Evolutionary conservation across 2,888 invertebrate genomes (phyloP), one percentile per base, ranked within the genome.

Genomic region (Netelia virgata): DNA sequence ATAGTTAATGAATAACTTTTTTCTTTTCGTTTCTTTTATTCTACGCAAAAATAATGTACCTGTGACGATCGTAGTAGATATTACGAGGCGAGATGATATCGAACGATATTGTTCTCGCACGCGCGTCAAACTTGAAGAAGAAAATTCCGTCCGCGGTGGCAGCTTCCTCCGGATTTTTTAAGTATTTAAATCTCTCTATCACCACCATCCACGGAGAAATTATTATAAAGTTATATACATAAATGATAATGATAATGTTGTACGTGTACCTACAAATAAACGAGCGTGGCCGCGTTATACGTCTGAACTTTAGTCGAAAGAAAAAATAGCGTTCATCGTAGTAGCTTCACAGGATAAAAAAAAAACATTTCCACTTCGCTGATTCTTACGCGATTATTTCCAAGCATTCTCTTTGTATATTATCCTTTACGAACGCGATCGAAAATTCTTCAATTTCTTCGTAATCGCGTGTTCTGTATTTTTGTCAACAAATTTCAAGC

Each of bases 91-190:
- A 59, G 53, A 57, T 50, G 36, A 64, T 70, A 55, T 47, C 55
- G 47, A 59, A 64, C n/a, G 43, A 63, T 43, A 36, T 14, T 36
- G 74, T n/a, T 55, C 73, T 69, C 63, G 61, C 73, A 36, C 68
- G 63, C 68, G 28, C 68, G 28, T 41, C 28, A 59, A 16, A 68
- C 59, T 74, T 59, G 61, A 66, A 43, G 20, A 68, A 53, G 73
- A 83, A 83, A 83, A 41, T 36, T 85, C 85, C 85, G 85, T 85
- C 85, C 85, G 76, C 63, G 75, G 28, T 83, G 83, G 57, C 69
- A 69, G 57, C n/a, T 72, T 61, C 55, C 76, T 75, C 55, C 59
- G 43, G 50, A 47, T 64, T 59, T 76, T 76, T 28, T 55, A 68
- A 75, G 64, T n/a, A 20, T 55, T 0, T 11, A 57, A 50, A n/a